Base-by-base conservation (phyloP, 2,888 invertebrate species). In the Eretmocerus hayati region DNA sequence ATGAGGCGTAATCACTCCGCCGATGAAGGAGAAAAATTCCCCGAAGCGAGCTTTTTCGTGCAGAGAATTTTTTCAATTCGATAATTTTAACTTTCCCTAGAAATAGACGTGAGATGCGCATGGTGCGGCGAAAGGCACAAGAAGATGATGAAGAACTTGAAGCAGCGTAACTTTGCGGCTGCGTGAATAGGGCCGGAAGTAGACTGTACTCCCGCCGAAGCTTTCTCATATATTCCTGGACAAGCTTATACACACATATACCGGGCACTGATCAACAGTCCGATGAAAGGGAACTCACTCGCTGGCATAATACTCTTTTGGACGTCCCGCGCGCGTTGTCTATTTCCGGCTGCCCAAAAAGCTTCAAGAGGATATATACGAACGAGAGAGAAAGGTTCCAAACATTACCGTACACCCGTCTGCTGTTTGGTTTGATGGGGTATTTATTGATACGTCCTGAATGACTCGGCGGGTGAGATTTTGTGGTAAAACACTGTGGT, bases 11-110 rank as follows among this genome's bases (percentile, higher is more conserved):
- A 22, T 5, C 20, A 18, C 36, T 19, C 26, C n/a, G n/a, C n/a
- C n/a, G n/a, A 23, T 21, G 45, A 38, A 11, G 6, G 45, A 16
- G 45, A 16, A n/a, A n/a, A 30, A 33, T 35, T 31, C n/a, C n/a
- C 23, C 15, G n/a, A n/a, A 23, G 22, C 9, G 9, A 6, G 30
- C 19, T 42, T 47, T 31, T 42, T 32, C 38, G 38, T 23, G 47
- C 22, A 16, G 9, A 18, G 8, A 19, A 20, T 37, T 40, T 50
- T 39, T 43, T 9, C 21, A 26, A 26, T 11, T 6, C 26, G 11
- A 37, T 43, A 35, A 48, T 42, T 45, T 52, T 44, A 45, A 42
- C 47, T 48, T 48, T 45, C 42, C 45, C 52, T 48, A 45, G 45
- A 48, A 52, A 48, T 52, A 48, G 45, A 42, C 15, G 42, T n/a